A percentile compares a stretch with the other conserved stretches of the same genome.
phyloP scores from a whole-genome alignment of 1,140 invertebrate genomes.

The Brachionus plicatilis region DNA sequence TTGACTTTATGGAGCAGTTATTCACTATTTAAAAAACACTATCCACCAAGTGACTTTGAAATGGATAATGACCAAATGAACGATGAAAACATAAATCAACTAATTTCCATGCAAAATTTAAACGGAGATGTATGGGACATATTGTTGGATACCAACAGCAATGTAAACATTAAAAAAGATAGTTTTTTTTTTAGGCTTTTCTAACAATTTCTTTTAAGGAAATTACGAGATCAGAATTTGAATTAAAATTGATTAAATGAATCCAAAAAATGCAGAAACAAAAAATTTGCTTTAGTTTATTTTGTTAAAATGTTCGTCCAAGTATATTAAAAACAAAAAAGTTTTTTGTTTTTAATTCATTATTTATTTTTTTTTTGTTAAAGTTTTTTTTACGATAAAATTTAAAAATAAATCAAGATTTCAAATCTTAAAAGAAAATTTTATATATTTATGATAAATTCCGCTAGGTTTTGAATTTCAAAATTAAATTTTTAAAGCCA shows the following conservation, averaged over 20 bases:
- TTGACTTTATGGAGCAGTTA: not conserved
- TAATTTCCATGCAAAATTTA: not conserved
- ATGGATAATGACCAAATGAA: not conserved
- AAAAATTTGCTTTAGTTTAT: not conserved
- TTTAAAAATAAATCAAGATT: not conserved
- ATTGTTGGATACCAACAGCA: not conserved
- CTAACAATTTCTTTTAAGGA: not conserved
- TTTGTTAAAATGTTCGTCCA: not conserved
- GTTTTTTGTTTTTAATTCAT: not conserved
- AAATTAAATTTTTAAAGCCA: no score
- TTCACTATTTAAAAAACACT: constrained; percentile 12
- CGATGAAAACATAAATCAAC: not conserved
- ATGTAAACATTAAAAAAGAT: not conserved
- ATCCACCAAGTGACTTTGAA: not conserved
- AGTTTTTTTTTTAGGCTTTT: not conserved
- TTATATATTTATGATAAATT: not conserved
- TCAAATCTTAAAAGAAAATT: not conserved
- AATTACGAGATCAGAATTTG: not conserved
- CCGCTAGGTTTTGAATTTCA: no score
- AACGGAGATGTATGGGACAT: not conserved
- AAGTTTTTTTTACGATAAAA: no score
- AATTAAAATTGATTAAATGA: not conserved
- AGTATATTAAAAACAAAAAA: no score
- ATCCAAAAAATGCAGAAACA: no score
- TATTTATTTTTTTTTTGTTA: not conserved